Evolutionary conservation across 2,888 invertebrate species (phyloP), one percentile per base, ranked within the genome.

Genomic region (Lasioglossum malachurum): DNA sequence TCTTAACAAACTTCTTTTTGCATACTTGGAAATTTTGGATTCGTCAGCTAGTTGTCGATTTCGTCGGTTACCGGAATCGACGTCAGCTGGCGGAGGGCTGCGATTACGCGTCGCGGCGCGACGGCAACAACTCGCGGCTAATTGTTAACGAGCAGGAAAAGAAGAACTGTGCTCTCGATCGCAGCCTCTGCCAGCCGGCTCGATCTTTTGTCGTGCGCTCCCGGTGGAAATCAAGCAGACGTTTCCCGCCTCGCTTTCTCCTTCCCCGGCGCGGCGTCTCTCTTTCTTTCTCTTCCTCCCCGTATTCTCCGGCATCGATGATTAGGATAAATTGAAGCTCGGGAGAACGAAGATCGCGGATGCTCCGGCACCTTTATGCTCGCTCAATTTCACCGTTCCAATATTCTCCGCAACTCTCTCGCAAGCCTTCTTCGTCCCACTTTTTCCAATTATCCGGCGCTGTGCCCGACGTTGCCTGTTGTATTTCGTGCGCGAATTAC

Each of bases 291-390:
- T n/a, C n/a, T 71, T 41, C 72, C 72, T 27, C 46, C 35, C 74
- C 38, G 73, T 49, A 49, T 82, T 78, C 81, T 80, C 46, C 35
- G 38, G 41, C 83, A 75, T 79, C 90, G 88, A 91, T 93, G 92
- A 94, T 94, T 93, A 94, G 92, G 92, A 94, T 92, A 92, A 93
- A 94, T 94, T 90, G 92, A 91, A 92, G 87, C 83, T 84, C 77
- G 53, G 73, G 31, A 76, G 53, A 46, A 41, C 38, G 41, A 80
- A 81, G 82, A 76, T 27, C 57, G 73, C 31, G 57, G 87, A 71
- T 74, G 76, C 16, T 23, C 75, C 69, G 87, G 87, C 86, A 88
- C 89, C 88, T 93, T 93, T 93, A 91, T 91, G 89, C 88, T 85
- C 90, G 91, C 89, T 92, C 92, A 92, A 92, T 94, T 94, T 93